These are phyloP conservation scores for Acleris cristana DNA, from an alignment of 2,888 invertebrate species.

Conservation along the genomic window DNA sequence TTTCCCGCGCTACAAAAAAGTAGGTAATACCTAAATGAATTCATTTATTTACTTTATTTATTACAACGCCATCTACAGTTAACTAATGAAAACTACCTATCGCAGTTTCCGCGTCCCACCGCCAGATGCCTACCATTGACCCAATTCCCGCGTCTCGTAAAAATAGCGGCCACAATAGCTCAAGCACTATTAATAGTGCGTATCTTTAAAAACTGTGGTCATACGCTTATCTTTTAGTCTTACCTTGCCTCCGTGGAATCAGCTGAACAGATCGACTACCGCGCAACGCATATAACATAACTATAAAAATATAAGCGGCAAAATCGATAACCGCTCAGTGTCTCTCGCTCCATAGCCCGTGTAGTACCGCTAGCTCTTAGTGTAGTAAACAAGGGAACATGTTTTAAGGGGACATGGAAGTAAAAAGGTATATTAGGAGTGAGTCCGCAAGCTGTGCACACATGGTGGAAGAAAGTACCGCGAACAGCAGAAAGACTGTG, in stretches of 20 bases:
- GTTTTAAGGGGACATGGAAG: conserved; percentile 71
- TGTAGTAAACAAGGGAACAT: conserved; percentile 81
- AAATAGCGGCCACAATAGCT: conserved; percentile 82
- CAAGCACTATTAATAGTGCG: conserved; percentile 80
- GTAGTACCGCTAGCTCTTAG: conserved; percentile 74
- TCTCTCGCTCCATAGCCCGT: conserved; percentile 55
- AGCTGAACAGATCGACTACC: conserved; percentile 43
- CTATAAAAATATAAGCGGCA: conserved; percentile 49
- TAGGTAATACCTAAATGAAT: too few relatives aligned
- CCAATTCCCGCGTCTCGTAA: conserved; percentile 77
- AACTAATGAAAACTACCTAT: conserved; percentile 40
- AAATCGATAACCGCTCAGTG: conserved; percentile 58
- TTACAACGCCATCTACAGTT: conserved; percentile 50
- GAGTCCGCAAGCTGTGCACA: conserved; percentile 79
- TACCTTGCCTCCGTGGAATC: conserved; percentile 49
- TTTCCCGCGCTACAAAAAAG: too few relatives aligned
- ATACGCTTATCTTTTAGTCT: conserved; percentile 60
- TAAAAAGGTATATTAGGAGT: conserved; percentile 77
- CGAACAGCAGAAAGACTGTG: conserved; percentile 67
- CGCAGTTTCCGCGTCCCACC: conserved; percentile 46
- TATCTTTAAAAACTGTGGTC: conserved; percentile 72
- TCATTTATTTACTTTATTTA: too few relatives aligned
- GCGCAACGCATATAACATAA: conserved; percentile 64
- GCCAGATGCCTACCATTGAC: conserved; percentile 69
- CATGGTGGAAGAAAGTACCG: conserved; percentile 75